Evolutionary conservation across 1,140 invertebrate species (phyloP).

Genomic region (Bombus soroeensis): DNA sequence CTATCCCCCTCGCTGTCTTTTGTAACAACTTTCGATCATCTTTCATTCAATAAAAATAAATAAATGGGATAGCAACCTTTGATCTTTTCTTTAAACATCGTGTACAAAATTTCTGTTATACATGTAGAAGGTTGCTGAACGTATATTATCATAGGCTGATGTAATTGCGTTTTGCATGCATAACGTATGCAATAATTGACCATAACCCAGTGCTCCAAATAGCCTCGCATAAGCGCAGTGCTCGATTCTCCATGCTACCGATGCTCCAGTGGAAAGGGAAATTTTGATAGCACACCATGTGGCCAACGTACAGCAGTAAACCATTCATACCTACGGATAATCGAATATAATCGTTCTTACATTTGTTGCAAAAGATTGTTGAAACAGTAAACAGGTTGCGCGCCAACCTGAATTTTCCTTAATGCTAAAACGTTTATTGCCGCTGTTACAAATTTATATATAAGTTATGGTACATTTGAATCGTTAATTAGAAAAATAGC

Average conservation of each 20-base stretch:
- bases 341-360: neutral
- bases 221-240: constrained; percentile 87
- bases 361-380: neutral
- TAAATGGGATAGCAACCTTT: neutral
- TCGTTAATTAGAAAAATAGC: too few species aligned
- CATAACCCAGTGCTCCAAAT: constrained; percentile 93
- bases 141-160: constrained; percentile 84
- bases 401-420: neutral
- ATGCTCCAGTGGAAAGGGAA: constrained; percentile 93
- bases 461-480: too few species aligned
- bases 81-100: neutral
- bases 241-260: constrained; percentile 89
- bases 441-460: too few species aligned
- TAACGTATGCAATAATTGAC: constrained; percentile 88
- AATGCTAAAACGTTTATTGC: neutral
- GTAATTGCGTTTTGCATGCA: constrained; percentile 89
- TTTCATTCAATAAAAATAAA: neutral
- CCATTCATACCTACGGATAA: constrained; percentile 91
- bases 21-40: neutral
- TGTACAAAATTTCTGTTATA: neutral
- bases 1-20: neutral
- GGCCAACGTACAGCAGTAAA: constrained; percentile 93
- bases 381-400: neutral
- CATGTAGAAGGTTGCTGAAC: too few species aligned
- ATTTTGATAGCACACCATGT: constrained; percentile 89